phyloP scores from a whole-genome alignment of 1,140 invertebrate species.

The Melanaphis sacchari region DNA sequence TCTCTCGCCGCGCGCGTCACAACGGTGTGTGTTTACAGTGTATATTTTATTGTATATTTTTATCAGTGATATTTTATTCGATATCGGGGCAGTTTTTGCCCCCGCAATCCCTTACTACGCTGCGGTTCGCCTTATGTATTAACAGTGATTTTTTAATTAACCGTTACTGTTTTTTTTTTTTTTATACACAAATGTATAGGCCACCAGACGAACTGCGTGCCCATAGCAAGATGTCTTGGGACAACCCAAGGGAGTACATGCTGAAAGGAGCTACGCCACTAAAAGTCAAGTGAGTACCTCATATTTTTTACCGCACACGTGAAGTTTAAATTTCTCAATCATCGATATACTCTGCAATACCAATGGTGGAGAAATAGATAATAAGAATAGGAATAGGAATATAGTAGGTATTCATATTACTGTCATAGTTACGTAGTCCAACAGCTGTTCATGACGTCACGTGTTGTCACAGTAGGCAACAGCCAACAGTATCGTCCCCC shows the following conservation, averaged over 20 bases:
- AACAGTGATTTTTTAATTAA: not conserved
- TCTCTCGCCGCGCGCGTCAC: constrained; percentile 40
- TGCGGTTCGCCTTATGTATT: not conserved
- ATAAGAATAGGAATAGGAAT: not conserved
- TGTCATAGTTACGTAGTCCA: not conserved
- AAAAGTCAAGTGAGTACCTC: constrained; percentile 49
- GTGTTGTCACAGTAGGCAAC: not conserved
- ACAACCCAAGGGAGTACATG: constrained; percentile 54
- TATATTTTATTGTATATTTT: not conserved
- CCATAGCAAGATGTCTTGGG: constrained; percentile 44
- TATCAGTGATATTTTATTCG: not conserved
- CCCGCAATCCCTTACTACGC: not conserved
- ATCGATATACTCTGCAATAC: not conserved
- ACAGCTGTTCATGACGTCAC: constrained; percentile 57
- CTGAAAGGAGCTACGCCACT: constrained; percentile 48
- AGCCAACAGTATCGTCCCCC: not conserved
- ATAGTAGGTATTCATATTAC: not conserved
- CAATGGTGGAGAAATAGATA: not conserved
- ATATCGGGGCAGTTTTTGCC: not conserved
- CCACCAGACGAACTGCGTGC: constrained; percentile 35
- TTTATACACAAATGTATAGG: constrained; percentile 35
- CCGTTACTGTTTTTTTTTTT: not conserved
- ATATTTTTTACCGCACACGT: not conserved
- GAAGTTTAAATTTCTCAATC: not conserved
- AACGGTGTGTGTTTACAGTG: not conserved